Evolutionary conservation across 1,140 invertebrate species (phyloP), one percentile per base, ranked within the genome.

Genomic region (Zaprionus tsacasi): DNA sequence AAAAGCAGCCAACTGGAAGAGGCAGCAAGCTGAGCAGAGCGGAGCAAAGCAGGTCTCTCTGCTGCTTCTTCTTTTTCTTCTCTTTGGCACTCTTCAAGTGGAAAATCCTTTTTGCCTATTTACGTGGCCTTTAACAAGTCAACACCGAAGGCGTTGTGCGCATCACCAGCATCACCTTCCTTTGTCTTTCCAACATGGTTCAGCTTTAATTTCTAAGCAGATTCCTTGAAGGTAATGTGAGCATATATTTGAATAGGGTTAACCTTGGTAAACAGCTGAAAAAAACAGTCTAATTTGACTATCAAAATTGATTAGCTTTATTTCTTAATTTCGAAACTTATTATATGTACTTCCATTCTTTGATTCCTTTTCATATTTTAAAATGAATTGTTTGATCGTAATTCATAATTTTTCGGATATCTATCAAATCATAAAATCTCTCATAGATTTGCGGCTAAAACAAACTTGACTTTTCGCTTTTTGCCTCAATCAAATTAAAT

Each of bases 51-150:
- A 59, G 50, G 11, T 5, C 7, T 3, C 67, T 15, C 63, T 72
- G 60, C 60, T 66, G 43, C 60, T 58, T 56, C 66, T 70, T 36
- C 68, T 61, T 63, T 17, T 59, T 15, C 35, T 61, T 63, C 58
- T 64, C 56, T 70, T 70, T 88, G 81, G 83, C 83, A 89, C 81
- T 89, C 52, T 64, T 89, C 85, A 89, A 81, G 85, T 89, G 83
- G 83, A 88, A 88, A 88, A 88, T 89, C 83, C 83, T 89, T 88
- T 88, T 88, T 82, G 83, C 83, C 82, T 82, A 88, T 87, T 87
- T 82, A 82, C 82, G 80, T 82, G 80, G 83, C 73, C 82, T 87
- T 88, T 88, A 87, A 82, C 83, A 87, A 82, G 82, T 87, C 83
- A 87, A 82, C 82, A 88, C 66, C 67, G 40, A 55, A 63, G 50